Evolutionary conservation across 2,888 invertebrate genomes (phyloP), one percentile per base, ranked within the genome.

Genomic region (Trissolcus brochymenae): DNA sequence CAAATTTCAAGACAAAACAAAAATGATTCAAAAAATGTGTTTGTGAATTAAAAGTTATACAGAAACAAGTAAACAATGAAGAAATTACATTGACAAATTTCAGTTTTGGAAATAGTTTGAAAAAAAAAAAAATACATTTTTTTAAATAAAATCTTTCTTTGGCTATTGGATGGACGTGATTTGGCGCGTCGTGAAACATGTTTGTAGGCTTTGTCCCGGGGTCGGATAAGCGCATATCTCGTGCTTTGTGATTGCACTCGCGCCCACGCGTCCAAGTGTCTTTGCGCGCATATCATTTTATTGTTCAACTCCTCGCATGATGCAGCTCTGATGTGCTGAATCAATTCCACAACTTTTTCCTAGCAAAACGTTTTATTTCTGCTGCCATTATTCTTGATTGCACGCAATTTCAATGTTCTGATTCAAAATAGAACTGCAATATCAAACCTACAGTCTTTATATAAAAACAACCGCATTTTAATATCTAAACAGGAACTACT

Each of bases 191-290:
- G 74, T 55, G 61, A 21, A 67, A 53, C 57, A 74, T 74, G 74
- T 74, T 74, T 67, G 66, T 56, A 66, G 66, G 55, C 73, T 74
- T 74, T 74, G 73, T 74, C 73, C 73, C 25, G 50, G 66, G 66
- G 61, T 74, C 61, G 66, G 49, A 67, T 61, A 66, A 74, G 66
- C 66, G 53, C 67, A 40, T 75, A 75, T 75, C 67, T 57, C 68
- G 55, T 75, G 67, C 74, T 68, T 75, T 75, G 67, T 75, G 74
- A 75, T 75, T 75, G 68, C 74, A 59, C 49, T 56, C 62, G 67
- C 74, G 74, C 74, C 74, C 62, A 75, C 74, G 67, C 74, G 62
- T 21, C 40, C 57, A 49, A 57, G 68, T 64, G 62, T 62, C 64
- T 46, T 75, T 68, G 65, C 66, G 71, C 74, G 62, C 67, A 65